Evolutionary conservation across 1,140 invertebrate genomes (phyloP).

Genomic region (Gryllus bimaculatus): DNA sequence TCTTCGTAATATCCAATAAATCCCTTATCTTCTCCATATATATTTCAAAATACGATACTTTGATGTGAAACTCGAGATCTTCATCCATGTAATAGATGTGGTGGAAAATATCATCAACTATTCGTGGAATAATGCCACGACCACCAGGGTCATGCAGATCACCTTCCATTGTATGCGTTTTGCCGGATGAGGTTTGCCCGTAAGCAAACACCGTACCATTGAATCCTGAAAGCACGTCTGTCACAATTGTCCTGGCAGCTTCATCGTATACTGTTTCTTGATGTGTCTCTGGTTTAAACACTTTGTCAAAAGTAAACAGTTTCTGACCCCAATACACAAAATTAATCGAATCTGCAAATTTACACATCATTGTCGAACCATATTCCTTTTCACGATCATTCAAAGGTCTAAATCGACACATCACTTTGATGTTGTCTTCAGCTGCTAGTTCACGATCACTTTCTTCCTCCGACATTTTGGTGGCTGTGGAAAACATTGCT

Average conservation of each 20-base stretch:
- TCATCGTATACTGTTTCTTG: constrained; percentile 99
- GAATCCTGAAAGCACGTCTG: constrained; percentile 94
- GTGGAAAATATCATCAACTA: constrained; percentile 99
- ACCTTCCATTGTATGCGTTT: constrained; percentile 99
- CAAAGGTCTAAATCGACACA: constrained; percentile 95
- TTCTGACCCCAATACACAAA: constrained; percentile 96
- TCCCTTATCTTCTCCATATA: constrained; percentile 99
- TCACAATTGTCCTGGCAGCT: constrained; percentile 88
- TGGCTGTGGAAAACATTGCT: constrained; percentile 12
- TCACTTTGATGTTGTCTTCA: constrained; percentile 96
- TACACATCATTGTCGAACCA: constrained; percentile 94
- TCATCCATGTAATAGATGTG: constrained; percentile 99
- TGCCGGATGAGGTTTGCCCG: constrained; percentile 98
- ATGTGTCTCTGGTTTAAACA: constrained; percentile 94
- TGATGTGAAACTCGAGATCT: constrained; percentile 98
- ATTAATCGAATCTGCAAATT: constrained; percentile 92
- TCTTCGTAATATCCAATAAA: constrained; percentile 94
- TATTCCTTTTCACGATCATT: constrained; percentile 97
- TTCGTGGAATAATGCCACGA: constrained; percentile 97
- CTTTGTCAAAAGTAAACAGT: constrained; percentile 97
- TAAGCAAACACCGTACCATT: constrained; percentile 99
- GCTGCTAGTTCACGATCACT: constrained; percentile 79
- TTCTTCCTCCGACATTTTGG: constrained; percentile 23
- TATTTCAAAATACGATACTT: constrained; percentile 99
- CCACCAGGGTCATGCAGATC: constrained; percentile 85